Conservation (phyloP, 2,797 vertebrate species). For the Catharus ustulatus region DNA sequence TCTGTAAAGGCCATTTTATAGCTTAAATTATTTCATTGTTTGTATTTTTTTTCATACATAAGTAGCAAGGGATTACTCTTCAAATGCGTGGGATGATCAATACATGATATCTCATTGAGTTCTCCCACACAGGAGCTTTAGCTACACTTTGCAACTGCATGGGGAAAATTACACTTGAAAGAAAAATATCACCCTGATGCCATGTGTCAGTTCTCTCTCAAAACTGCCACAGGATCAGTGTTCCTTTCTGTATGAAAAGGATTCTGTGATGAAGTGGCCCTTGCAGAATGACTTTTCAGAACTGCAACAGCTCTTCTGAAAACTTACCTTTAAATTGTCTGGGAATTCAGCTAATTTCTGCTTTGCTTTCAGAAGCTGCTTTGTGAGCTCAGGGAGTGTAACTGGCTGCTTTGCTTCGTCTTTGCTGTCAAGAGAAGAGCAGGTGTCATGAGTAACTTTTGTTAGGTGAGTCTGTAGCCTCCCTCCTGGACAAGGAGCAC, state of each 20-base stretch:
- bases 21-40: neutral
- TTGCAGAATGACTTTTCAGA: neutral
- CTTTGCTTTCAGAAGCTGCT: constrained; percentile 82
- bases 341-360: constrained; percentile 82
- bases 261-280: neutral
- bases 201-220: neutral
- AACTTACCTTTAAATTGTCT: constrained; percentile 85
- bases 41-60: neutral
- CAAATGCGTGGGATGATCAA: neutral
- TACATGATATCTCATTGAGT: neutral
- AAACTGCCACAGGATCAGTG: neutral
- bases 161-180: neutral
- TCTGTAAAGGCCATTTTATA: neutral
- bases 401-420: constrained; percentile 62
- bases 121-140: neutral
- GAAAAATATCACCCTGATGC: neutral
- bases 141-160: neutral
- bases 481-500: neutral
- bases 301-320: neutral
- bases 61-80: neutral
- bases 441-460: neutral
- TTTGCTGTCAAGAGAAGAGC: constrained; percentile 61
- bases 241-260: neutral
- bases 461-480: neutral
- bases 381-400: constrained; percentile 83